phyloP scores from a whole-genome alignment of 2,113 vertebrate species.

The Macquaria ambigua region DNA sequence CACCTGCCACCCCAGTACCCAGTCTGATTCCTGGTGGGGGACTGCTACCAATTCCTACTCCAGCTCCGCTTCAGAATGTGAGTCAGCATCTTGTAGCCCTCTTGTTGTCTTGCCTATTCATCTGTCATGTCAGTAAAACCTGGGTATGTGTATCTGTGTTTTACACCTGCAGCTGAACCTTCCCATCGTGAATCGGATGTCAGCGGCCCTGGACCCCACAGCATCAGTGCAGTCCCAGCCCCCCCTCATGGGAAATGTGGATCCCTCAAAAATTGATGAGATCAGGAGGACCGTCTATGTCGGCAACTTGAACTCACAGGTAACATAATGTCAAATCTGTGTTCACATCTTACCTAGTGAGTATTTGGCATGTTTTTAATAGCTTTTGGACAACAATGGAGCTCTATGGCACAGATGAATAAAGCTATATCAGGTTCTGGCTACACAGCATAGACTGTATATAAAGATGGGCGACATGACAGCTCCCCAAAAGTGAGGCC shows the following conservation, averaged over 20 bases:
- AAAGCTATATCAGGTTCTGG: too few relatives aligned
- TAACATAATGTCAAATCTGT: constrained; percentile 54
- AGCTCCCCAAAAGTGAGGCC: too few relatives aligned
- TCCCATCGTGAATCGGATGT: constrained; percentile 88
- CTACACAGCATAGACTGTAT: too few relatives aligned
- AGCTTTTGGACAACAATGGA: not conserved
- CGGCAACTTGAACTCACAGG: constrained; percentile 98
- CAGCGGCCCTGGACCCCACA: constrained; percentile 85
- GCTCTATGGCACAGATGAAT: too few relatives aligned
- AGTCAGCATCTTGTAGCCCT: constrained; percentile 44
- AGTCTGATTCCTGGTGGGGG: constrained; percentile 94
- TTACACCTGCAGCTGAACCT: constrained; percentile 83
- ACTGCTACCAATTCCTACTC: constrained; percentile 93
- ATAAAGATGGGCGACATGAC: too few relatives aligned
- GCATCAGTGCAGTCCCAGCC: constrained; percentile 86
- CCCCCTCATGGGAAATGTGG: constrained; percentile 95
- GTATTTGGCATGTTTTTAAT: not conserved
- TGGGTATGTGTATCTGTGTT: not conserved
- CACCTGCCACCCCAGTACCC: constrained; percentile 89
- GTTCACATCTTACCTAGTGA: not conserved
- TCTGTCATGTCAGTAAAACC: constrained; percentile 52
- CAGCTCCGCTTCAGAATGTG: constrained; percentile 85
- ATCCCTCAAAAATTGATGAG: constrained; percentile 96
- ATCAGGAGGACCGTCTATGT: constrained; percentile 97
- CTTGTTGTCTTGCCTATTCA: constrained; percentile 19